phyloP scores from a whole-genome alignment of 1,140 invertebrate genomes.

The Drosophila bocqueti region DNA sequence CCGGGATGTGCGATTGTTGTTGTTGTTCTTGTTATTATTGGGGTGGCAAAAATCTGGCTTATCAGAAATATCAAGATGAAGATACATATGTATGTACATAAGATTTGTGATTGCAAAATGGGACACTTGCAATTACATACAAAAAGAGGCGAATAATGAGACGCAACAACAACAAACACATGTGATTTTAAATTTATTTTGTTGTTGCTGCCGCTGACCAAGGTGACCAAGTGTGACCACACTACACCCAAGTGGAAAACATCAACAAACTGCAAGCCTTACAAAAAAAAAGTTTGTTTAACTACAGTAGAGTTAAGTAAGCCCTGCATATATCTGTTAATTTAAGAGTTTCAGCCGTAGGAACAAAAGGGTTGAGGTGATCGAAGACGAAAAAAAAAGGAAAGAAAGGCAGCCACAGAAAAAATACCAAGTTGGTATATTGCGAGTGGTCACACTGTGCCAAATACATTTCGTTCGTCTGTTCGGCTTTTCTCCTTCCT shows the following conservation, averaged over 20 bases:
- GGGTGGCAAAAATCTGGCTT: conserved; percentile 19
- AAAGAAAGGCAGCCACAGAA: conserved; percentile 5
- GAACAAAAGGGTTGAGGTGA: background rate
- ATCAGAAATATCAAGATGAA: conserved; percentile 20
- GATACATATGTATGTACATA: background rate
- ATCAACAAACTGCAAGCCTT: background rate
- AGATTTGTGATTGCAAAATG: conserved; percentile 21
- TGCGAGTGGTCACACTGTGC: conserved; percentile 68
- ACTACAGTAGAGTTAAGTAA: background rate
- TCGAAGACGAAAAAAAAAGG: background rate
- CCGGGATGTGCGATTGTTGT: conserved; percentile 22
- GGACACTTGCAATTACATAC: conserved; percentile 49
- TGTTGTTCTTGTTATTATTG: conserved; percentile 7
- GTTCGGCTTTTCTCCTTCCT: conserved; percentile 34
- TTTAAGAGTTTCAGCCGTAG: background rate
- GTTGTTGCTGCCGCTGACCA: conserved; percentile 16
- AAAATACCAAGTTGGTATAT: conserved; percentile 56
- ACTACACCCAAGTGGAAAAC: conserved; percentile 7
- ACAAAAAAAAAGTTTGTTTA: background rate
- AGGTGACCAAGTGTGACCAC: conserved; percentile 56
- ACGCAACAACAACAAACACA: conserved; percentile 62
- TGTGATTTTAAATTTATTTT: conserved; percentile 59
- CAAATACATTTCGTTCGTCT: conserved; percentile 77
- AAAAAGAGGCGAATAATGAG: conserved; percentile 20
- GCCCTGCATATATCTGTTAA: background rate